Evolutionary conservation across 2,113 vertebrate genomes (phyloP).

Genomic region (Holacanthus passer): DNA sequence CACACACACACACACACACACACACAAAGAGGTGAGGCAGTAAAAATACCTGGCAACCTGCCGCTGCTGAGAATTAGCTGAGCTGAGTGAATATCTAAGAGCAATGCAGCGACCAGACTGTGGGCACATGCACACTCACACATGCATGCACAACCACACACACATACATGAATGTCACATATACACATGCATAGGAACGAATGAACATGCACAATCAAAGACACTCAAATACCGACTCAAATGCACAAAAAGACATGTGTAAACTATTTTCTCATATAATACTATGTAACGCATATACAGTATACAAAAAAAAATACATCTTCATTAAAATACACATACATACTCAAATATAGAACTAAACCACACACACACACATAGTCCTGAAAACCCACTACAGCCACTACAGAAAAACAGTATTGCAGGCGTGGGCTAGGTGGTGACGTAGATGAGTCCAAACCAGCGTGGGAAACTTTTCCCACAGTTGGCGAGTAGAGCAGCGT

Average conservation of each 20-base stretch:
- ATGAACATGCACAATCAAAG: not conserved
- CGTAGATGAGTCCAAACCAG: constrained; percentile 39
- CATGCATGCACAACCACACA: not conserved
- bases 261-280: not conserved
- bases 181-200: not conserved
- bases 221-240: not conserved
- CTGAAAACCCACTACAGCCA: not conserved
- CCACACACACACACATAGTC: not conserved
- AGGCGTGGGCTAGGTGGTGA: constrained; percentile 23
- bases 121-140: constrained; percentile 12
- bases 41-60: constrained; percentile 73
- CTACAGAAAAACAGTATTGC: not conserved
- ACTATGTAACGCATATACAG: no score
- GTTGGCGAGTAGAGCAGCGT: constrained; percentile 68
- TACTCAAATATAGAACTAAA: not conserved
- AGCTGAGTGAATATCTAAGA: constrained; percentile 65
- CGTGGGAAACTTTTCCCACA: constrained; percentile 75
- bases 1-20: constrained; percentile 16
- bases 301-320: no score
- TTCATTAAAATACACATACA: not conserved
- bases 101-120: constrained; percentile 49
- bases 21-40: constrained; percentile 48
- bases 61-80: constrained; percentile 60
- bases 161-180: not conserved
- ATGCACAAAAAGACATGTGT: not conserved